phyloP scores from a whole-genome alignment of 2,797 vertebrate species.

The Choloepus didactylus region DNA sequence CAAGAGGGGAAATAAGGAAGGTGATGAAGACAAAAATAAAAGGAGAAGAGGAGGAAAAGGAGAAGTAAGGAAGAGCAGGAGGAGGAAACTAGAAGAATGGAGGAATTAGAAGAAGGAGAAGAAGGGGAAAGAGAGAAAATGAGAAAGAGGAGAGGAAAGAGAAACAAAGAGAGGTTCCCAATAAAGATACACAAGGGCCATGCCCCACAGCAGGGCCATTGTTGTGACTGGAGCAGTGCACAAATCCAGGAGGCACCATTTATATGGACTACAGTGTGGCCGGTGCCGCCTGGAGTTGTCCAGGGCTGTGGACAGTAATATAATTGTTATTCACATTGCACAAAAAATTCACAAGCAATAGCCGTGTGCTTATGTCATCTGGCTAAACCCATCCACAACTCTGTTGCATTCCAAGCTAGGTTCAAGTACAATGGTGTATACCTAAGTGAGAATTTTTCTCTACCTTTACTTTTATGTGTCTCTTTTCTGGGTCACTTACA shows the following conservation, averaged over 20 bases:
- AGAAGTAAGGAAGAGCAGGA: background rate
- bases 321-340: background rate
- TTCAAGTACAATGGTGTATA: background rate
- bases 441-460: background rate
- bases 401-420: fast-evolving
- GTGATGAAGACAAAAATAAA: no score
- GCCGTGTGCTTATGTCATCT: background rate
- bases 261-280: background rate
- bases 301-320: background rate
- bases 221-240: background rate
- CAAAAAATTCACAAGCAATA: background rate
- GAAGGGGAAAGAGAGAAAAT: background rate
- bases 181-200: no score
- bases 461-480: background rate
- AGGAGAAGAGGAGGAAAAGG: background rate
- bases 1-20: background rate
- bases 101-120: background rate
- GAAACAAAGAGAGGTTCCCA: no score
- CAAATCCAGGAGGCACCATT: background rate
- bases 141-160: background rate
- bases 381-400: background rate
- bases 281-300: background rate
- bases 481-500: background rate
- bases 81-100: background rate
- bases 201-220: background rate